Evolutionary conservation across 2,797 vertebrate species (phyloP).

Genomic region (Clarias fuscus): DNA sequence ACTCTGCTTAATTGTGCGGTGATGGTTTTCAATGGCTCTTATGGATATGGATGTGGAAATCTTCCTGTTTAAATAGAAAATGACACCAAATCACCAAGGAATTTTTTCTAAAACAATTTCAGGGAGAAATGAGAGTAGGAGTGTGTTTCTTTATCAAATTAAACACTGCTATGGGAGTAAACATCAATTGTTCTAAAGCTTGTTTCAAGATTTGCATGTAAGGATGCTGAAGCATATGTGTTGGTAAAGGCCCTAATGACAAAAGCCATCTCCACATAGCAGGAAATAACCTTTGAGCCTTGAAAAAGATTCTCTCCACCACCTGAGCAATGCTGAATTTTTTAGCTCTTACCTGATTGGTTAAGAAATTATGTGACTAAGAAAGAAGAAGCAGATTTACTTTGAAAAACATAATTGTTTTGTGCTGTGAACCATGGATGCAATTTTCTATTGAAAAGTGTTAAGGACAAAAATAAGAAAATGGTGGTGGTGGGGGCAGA

Average conservation of each 20-base stretch:
- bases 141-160: neutral
- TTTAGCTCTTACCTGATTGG: conserved; percentile 1
- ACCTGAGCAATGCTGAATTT: conserved; percentile 44
- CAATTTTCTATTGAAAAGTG: conserved; percentile 5
- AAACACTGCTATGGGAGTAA: conserved; percentile 13
- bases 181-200: conserved; percentile 55
- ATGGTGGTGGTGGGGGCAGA: neutral
- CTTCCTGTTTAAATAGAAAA: neutral
- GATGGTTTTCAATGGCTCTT: neutral
- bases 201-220: conserved; percentile 32
- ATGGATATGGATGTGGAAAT: neutral
- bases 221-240: conserved; percentile 34
- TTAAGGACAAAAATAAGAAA: neutral
- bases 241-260: conserved; percentile 44
- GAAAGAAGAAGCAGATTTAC: conserved; percentile 27
- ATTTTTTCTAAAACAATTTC: neutral
- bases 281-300: conserved; percentile 50
- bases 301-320: conserved; percentile 43
- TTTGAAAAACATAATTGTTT: conserved; percentile 12
- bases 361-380: conserved; percentile 5
- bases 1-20: conserved; percentile 20
- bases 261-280: conserved; percentile 33
- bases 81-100: neutral
- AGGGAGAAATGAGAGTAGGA: neutral
- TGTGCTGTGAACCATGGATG: conserved; percentile 7